Evolutionary conservation across 2,888 invertebrate genomes (phyloP), one percentile per base, ranked within the genome.

Genomic region (Synanthedon andrenaeformis): DNA sequence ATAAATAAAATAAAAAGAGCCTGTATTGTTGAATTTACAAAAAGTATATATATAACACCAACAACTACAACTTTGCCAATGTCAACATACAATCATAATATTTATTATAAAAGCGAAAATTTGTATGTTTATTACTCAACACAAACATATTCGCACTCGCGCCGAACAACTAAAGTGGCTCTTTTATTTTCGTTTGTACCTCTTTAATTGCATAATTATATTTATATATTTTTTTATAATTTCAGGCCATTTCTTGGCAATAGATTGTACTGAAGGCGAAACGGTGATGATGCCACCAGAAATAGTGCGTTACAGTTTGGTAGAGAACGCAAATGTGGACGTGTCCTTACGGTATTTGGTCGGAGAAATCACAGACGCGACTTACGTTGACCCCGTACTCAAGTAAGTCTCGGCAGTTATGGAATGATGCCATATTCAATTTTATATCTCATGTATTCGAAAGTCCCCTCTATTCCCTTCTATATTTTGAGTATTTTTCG

Each of bases 181-280:
- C 23, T 23, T 23, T 5, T 23, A 23, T 23, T 23, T 23, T 23
- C 23, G 5, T 23, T 23, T 23, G 4, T 23, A 23, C 23, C 4
- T 23, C 17, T 23, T 23, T 23, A 23, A 23, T 23, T 23, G 23
- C 3, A 23, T 23, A 3, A 17, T 17, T 17, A 17, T 17, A 17
- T 17, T 17, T 19, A 19, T 19, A 17, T 17, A 48, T 17, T 17
- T 28, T 55, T 19, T 17, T 23, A 51, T 28, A n/a, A 35, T 51
- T 64, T 62, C 79, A 74, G 92, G 92, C 23, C 90, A 93, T 67
- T 89, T 93, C 55, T 76, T 94, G 58, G 91, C 92, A 11, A 89
- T 92, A 67, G 92, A 93, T 58, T 90, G 90, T 52, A 76, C 78
- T 0, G 91, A 91, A 55, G 92, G 93, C 0, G 93, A 94, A 66